Percentiles rank a stretch among this genome's conserved stretches.
Conservation (phyloP, 2,113 vertebrate genomes). For the Phylloscopus whistleri region DNA sequence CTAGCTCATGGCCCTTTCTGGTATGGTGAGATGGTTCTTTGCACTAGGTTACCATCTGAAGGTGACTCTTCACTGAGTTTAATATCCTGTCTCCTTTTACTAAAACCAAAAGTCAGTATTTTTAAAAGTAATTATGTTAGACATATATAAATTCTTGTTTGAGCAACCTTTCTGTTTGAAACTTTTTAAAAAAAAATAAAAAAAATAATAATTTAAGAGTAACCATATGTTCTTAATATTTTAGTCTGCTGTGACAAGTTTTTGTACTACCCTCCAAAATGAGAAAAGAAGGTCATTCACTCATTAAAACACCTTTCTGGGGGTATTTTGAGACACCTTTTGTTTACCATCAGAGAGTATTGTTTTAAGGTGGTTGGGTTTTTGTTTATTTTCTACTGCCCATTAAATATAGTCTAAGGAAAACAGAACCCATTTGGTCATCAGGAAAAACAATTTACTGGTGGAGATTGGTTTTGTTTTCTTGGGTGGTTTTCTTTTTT, state of each 20-base stretch:
- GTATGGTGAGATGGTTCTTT: neutral
- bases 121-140: neutral
- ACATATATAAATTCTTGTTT: neutral
- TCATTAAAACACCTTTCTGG: neutral
- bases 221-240: neutral
- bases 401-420: neutral
- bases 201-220: neutral
- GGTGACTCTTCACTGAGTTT: neutral
- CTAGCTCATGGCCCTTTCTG: neutral
- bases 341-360: neutral
- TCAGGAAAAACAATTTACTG: neutral
- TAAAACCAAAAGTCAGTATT: neutral
- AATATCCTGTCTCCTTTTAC: neutral
- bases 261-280: neutral
- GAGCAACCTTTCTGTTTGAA: neutral
- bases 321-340: neutral
- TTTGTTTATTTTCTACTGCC: neutral
- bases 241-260: neutral
- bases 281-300: neutral
- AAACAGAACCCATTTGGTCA: neutral
- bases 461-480: neutral
- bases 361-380: neutral
- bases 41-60: neutral
- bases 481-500: neutral
- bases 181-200: neutral